Base-by-base conservation (phyloP, 2,113 vertebrate species). In the Mirza zaza region DNA sequence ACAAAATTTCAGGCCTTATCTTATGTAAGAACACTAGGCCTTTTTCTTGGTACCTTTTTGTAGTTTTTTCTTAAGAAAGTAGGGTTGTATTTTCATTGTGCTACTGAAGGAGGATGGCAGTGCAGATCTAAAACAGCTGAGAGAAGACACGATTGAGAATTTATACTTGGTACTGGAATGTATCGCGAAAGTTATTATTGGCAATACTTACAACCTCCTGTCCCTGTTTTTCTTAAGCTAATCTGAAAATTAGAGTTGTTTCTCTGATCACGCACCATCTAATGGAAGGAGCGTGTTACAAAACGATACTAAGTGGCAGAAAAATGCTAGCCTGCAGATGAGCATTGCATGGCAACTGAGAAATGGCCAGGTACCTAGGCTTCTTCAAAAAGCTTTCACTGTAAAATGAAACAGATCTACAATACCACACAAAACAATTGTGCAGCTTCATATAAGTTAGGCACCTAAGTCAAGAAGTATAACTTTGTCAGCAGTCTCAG, bases 161-260 rank as follows among this genome's bases (percentile, higher is more conserved):
- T 83, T 90, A 71, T 15, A n/a, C 85, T 75, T 83, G 77, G 85
- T 68, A 29, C 80, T 71, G 63, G 94, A 93, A 92, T 83, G 79
- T 52, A 32, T 83, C 65, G n/a, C 34, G 10, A 2, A 61, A 84
- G 97, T 94, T 97, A 67, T 94, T 88, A 67, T 91, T 96, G 95
- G 91, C 91, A 67, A 45, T 8, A 21, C 27, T 83, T 39, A 39
- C 34, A 95, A 65, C 42, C 55, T 81, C 52, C 48, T 77, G 63
- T 48, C 85, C 70, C 5, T 75, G 83, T 70, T 92, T 82, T 82
- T 61, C 81, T 95, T 85, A 57, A 79, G 29, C 67, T 96, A 94
- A 96, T 94, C 73, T 97, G 93, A 92, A 96, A 92, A 97, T 83
- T 86, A 94, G 94, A 85, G 63, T 45, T 1, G 2, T 0, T 42